Conservation (phyloP, 2,797 vertebrate genomes). For the Rhynchonycteris naso region DNA sequence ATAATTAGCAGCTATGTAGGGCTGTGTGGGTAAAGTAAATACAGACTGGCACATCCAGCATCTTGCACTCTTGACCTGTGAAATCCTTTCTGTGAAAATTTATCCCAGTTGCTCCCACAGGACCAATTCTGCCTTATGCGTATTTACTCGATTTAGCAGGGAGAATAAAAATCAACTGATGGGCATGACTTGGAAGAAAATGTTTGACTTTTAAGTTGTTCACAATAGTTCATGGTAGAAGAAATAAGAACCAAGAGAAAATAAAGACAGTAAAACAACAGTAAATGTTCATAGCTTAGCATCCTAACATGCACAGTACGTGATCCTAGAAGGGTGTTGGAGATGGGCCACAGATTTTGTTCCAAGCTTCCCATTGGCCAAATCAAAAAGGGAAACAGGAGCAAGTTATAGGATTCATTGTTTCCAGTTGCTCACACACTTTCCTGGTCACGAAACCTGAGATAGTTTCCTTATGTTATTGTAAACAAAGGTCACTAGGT, state of each 20-base stretch:
- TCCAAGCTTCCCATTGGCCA: not conserved
- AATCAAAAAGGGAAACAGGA: not conserved
- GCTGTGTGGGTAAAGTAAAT: not conserved
- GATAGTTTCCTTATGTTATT: not conserved
- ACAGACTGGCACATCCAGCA: not conserved
- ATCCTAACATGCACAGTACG: not conserved
- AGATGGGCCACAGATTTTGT: not conserved
- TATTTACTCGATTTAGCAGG: slow-evolving; percentile 35
- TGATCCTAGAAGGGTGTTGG: not conserved
- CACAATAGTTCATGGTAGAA: not conserved
- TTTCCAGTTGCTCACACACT: not conserved
- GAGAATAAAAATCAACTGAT: not conserved
- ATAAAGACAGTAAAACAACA: not conserved
- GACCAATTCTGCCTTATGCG: not conserved
- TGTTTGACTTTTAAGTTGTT: not conserved
- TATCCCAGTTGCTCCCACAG: not conserved
- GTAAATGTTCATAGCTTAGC: not conserved
- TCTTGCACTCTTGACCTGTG: slow-evolving; percentile 1
- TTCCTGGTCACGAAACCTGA: not conserved
- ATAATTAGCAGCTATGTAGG: not conserved
- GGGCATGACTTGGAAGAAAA: not conserved
- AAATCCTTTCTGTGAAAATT: slow-evolving; percentile 46
- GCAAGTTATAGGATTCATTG: not conserved
- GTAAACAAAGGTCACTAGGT: not conserved
- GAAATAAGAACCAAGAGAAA: not conserved